Conservation (phyloP, 2,113 vertebrate species). For the Porphyrio hochstetteri region DNA sequence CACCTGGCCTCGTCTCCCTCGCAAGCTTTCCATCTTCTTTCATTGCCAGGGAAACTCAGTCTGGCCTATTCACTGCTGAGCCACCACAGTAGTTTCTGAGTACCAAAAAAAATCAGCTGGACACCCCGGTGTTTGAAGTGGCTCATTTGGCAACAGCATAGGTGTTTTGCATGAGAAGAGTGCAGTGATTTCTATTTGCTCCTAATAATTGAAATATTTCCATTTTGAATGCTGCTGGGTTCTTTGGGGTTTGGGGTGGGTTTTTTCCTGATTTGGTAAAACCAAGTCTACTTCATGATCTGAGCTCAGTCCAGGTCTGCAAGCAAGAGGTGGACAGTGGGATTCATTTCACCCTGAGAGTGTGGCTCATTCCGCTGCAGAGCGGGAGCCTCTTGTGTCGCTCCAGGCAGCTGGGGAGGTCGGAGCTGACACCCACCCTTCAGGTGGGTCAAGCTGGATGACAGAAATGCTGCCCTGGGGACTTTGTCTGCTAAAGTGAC, state of each 20-base stretch:
- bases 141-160: background rate
- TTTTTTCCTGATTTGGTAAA: background rate
- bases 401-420: background rate
- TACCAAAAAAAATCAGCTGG: slow-evolving; percentile 23
- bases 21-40: background rate
- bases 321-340: background rate
- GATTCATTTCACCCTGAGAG: background rate
- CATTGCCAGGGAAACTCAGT: background rate
- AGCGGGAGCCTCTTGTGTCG: fast-evolving
- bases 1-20: background rate
- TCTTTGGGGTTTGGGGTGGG: background rate
- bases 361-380: fast-evolving
- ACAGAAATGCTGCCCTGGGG: background rate
- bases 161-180: background rate
- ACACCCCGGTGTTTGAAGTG: background rate
- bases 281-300: background rate
- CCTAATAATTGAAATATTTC: background rate
- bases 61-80: background rate
- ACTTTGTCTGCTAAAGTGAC: background rate
- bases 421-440: background rate
- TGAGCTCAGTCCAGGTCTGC: fast-evolving
- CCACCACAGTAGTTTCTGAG: background rate
- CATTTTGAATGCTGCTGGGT: fast-evolving
- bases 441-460: background rate
- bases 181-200: fast-evolving